phyloP scores from a whole-genome alignment of 2,888 invertebrate species.

The Pterobdella sp. region DNA sequence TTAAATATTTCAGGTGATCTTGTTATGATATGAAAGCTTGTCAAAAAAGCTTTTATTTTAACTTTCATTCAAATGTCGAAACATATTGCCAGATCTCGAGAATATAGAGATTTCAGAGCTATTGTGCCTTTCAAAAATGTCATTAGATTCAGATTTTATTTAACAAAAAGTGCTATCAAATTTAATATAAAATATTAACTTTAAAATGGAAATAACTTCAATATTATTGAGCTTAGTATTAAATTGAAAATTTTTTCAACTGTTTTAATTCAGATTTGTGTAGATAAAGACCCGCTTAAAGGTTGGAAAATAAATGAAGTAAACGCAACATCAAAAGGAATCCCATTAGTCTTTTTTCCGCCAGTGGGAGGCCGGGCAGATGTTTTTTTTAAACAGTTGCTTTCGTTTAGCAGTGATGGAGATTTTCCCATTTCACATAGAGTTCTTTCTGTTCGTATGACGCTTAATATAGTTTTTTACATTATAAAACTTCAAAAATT shows the following conservation, averaged over 20 bases:
- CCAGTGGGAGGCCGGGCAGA: conserved; percentile 83
- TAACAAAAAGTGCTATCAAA: no score
- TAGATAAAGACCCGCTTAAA: conserved; percentile 65
- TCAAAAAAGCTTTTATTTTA: no score
- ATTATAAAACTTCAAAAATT: no score
- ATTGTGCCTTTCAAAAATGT: conserved; percentile 32
- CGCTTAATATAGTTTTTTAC: neutral
- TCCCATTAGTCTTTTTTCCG: conserved; percentile 74
- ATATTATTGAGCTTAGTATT: no score
- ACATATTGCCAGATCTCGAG: conserved; percentile 36
- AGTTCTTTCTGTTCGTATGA: conserved; percentile 63
- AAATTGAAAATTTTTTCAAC: no score
- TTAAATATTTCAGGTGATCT: no score
- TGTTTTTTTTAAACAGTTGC: conserved; percentile 73
- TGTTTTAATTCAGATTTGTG: conserved; percentile 48
- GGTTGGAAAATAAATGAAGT: conserved; percentile 83
- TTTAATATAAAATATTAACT: no score
- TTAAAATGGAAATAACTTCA: no score
- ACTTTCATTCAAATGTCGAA: neutral
- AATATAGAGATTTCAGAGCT: conserved; percentile 47
- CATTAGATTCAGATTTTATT: no score
- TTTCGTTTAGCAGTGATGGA: conserved; percentile 70
- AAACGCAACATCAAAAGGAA: conserved; percentile 69
- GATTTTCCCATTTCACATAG: conserved; percentile 62
- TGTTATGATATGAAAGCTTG: no score